A percentile compares a stretch with the other conserved stretches of the same genome.
These are phyloP conservation scores for Lasioglossum baleicum DNA, from an alignment of 1,140 invertebrate genomes.

Conservation along the genomic window DNA sequence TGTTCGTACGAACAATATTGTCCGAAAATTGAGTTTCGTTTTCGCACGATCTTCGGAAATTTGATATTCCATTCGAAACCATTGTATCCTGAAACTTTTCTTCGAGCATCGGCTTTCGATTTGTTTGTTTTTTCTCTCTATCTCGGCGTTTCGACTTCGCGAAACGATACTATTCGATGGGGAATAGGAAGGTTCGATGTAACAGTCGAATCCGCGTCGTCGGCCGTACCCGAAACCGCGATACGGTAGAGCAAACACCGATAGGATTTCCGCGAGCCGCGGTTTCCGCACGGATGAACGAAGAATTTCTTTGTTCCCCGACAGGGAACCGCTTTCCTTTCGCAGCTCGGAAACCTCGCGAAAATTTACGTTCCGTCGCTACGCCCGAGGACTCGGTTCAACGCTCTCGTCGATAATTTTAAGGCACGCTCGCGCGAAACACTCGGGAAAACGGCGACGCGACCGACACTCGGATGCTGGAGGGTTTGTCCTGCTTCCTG, in stretches of 20 bases:
- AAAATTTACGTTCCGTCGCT: slow-evolving; percentile 11
- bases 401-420: slow-evolving; percentile 20
- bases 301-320: slow-evolving; percentile 37
- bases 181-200: neutral
- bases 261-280: slow-evolving; percentile 41
- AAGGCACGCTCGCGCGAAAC: neutral
- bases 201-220: neutral
- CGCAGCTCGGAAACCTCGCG: slow-evolving; percentile 10
- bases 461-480: neutral
- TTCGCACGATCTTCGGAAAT: no score
- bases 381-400: slow-evolving; percentile 16
- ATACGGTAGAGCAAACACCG: slow-evolving; percentile 44
- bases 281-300: slow-evolving; percentile 41
- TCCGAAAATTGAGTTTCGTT: no score
- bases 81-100: no score
- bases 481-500: no score
- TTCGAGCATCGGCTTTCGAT: no score
- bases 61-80: no score
- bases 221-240: slow-evolving; percentile 36
- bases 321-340: slow-evolving; percentile 15
- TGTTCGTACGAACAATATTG: no score
- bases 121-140: no score
- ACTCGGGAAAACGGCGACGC: neutral
- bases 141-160: neutral
- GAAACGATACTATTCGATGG: no score